Evolutionary conservation across 2,888 invertebrate genomes (phyloP), one percentile per base, ranked within the genome.

Genomic region (Falcaria lacertinaria): DNA sequence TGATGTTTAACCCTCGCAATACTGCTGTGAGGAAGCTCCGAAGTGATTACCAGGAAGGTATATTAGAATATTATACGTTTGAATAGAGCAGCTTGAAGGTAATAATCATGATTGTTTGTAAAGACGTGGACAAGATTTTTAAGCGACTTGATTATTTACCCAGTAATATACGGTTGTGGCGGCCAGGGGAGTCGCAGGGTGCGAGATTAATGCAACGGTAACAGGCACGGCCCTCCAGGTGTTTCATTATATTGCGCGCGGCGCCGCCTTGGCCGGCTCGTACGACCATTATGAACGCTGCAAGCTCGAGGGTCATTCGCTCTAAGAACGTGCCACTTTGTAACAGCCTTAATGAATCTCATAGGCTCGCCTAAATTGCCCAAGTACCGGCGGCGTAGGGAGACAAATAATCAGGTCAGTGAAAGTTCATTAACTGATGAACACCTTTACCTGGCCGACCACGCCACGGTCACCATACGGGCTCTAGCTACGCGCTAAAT

Each of bases 241-340:
- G 88, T 89, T 88, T 86, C 86, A 87, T 88, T 88, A 89, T 84
- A 87, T 79, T 66, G 84, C 74, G 80, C 76, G 80, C 77, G 80
- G 82, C 84, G 74, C 80, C 80, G 74, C 80, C 80, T 77, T 77
- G 78, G 74, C 77, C 81, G 69, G 70, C 80, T 80, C 81, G 78
- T 78, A 81, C 79, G 79, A 72, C 80, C 82, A 84, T 89, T 88
- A 88, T 86, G 86, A 85, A 78, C 67, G 84, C 80, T 82, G 86
- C 84, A 80, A 81, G 79, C 87, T 88, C 78, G 79, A 88, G 87
- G 76, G 87, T 86, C 85, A 88, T 88, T 88, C 87, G 84, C 86
- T 88, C 85, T 85, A 88, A 88, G 88, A 87, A 85, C 85, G 84
- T 77, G 82, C 85, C 81, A 89, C 88, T 89, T 87, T 88, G 88